Conservation (phyloP, 1,140 invertebrate genomes). For the Dolichoris vasculosae region DNA sequence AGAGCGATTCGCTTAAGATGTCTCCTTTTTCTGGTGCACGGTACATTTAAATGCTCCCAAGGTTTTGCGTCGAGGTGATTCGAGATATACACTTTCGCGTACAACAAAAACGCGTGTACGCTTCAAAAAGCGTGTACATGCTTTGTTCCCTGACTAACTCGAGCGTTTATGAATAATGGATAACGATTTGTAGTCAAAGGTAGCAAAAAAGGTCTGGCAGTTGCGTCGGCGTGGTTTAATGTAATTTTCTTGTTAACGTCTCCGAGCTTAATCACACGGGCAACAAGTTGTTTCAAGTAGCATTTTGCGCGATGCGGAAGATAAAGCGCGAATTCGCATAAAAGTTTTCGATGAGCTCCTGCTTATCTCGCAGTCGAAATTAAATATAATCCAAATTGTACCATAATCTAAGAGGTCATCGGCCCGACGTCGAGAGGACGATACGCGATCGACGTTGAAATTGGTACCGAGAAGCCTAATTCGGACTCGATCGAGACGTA, state of each 20-base stretch:
- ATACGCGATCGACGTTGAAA: background rate
- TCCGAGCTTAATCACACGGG: conserved; percentile 29
- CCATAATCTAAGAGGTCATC: background rate
- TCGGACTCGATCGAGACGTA: background rate
- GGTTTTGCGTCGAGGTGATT: background rate
- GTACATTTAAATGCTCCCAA: background rate
- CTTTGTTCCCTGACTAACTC: background rate
- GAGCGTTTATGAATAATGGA: conserved; percentile 47
- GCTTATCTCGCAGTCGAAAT: background rate
- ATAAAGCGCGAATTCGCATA: background rate
- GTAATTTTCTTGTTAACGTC: conserved; percentile 48
- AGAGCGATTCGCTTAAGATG: background rate
- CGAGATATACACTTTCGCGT: conserved; percentile 21
- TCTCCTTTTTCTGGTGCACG: background rate
- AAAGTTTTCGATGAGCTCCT: background rate
- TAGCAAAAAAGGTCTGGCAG: background rate
- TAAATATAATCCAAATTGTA: background rate
- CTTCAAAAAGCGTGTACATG: background rate
- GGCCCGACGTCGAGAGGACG: background rate
- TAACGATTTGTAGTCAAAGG: conserved; percentile 21
- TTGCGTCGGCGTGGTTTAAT: background rate
- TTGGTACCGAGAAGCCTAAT: background rate
- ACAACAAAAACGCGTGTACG: background rate
- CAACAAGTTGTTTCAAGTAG: conserved; percentile 37
- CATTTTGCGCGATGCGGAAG: background rate